Percentiles rank a stretch among this genome's conserved stretches.
Evolutionary conservation across 2,888 invertebrate species (phyloP).

Genomic region (Campoletis raptor): DNA sequence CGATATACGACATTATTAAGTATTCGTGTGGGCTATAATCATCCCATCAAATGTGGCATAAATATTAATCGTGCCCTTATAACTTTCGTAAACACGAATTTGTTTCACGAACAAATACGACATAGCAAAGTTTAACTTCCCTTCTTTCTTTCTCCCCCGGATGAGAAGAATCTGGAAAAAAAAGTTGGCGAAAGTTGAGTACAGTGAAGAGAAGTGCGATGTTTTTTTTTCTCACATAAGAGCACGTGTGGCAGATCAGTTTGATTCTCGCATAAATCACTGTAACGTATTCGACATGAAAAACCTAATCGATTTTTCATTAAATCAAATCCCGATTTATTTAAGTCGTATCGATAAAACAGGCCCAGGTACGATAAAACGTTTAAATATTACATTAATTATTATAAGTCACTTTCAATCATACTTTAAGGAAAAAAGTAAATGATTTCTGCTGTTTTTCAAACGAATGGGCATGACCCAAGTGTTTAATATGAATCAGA

Average conservation of each 20-base stretch:
- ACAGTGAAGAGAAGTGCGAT: neutral
- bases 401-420: neutral
- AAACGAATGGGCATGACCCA: neutral
- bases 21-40: neutral
- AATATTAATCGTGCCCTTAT: neutral
- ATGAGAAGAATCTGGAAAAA: neutral
- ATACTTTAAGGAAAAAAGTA: neutral
- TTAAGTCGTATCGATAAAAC: neutral
- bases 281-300: neutral
- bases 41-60: neutral
- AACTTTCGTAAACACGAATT: neutral
- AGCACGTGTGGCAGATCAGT: neutral
- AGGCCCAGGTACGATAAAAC: neutral
- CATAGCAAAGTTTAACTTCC: neutral
- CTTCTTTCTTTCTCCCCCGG: neutral
- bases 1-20: neutral
- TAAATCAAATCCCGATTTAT: neutral
- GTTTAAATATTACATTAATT: neutral
- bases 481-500: neutral
- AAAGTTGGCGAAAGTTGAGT: conserved; percentile 21
- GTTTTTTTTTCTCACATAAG: neutral
- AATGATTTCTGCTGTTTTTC: neutral
- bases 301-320: neutral
- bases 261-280: conserved; percentile 6
- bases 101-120: neutral